Evolutionary conservation across 2,888 invertebrate species (phyloP).

Genomic region (Pyrrhosoma nymphula): DNA sequence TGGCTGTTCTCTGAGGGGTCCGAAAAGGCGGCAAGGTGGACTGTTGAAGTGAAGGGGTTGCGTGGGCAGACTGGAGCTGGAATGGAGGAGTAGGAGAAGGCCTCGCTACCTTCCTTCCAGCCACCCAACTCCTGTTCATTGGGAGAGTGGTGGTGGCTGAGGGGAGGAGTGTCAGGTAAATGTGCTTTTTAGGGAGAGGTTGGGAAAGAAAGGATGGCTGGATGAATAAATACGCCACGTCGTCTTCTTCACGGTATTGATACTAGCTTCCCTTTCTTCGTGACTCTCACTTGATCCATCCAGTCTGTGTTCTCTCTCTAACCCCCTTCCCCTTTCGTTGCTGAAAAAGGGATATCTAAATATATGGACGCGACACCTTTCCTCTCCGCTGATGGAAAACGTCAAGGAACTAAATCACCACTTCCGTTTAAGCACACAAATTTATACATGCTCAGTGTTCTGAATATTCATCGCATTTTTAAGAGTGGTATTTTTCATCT

Average conservation of each 20-base stretch:
- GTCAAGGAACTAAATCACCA: neutral
- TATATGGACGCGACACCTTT: neutral
- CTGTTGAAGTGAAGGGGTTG: neutral
- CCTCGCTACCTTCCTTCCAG: neutral
- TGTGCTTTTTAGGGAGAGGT: neutral
- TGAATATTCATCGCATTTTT: neutral
- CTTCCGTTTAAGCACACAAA: neutral
- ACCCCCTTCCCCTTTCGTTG: neutral
- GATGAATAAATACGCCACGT: neutral
- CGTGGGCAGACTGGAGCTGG: neutral
- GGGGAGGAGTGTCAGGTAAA: neutral
- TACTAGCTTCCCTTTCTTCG: neutral
- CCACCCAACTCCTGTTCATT: neutral
- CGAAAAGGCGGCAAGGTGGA: neutral
- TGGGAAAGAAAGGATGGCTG: neutral
- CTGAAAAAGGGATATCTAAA: neutral
- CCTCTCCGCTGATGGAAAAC: neutral
- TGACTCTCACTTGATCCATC: neutral
- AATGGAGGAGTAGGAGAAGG: neutral
- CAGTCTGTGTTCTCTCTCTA: too few species aligned
- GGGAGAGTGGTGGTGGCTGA: neutral
- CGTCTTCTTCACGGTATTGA: neutral
- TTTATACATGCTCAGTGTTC: neutral
- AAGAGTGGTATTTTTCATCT: too few species aligned
- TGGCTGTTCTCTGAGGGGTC: slow-evolving; percentile 14